A percentile compares a stretch with the other conserved stretches of the same genome.
phyloP scores from a whole-genome alignment of 2,888 invertebrate species.

The Drosophila imparisetae region DNA sequence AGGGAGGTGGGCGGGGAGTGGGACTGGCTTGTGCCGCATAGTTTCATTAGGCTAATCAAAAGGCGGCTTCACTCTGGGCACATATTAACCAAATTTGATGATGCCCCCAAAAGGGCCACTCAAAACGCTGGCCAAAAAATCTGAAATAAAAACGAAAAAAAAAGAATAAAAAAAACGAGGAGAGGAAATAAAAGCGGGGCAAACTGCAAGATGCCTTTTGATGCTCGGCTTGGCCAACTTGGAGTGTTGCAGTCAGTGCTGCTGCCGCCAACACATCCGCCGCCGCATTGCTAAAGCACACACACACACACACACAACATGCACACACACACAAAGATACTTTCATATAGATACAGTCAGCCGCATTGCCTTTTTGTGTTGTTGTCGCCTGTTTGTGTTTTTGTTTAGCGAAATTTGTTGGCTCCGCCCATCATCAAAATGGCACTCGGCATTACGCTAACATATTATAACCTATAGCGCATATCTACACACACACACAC shows the following conservation, averaged over 20 bases:
- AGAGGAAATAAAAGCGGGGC: slow-evolving; percentile 7
- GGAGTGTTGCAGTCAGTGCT: slow-evolving; percentile 55
- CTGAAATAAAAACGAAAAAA: background rate
- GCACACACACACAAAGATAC: slow-evolving; percentile 17
- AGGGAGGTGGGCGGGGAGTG: background rate
- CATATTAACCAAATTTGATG: slow-evolving; percentile 77
- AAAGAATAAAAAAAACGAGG: background rate
- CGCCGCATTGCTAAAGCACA: slow-evolving; percentile 53
- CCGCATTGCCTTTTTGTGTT: slow-evolving; percentile 65
- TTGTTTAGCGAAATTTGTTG: slow-evolving; percentile 80
- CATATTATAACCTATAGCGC: slow-evolving; percentile 74
- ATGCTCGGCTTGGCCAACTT: slow-evolving; percentile 51
- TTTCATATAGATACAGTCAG: slow-evolving; percentile 36
- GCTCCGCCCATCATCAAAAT: slow-evolving; percentile 81
- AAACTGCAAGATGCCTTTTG: slow-evolving; percentile 70
- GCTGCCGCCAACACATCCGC: slow-evolving; percentile 68
- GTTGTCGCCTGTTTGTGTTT: slow-evolving; percentile 61
- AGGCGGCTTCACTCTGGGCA: slow-evolving; percentile 47
- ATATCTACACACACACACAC: slow-evolving; percentile 45
- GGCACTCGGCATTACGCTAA: slow-evolving; percentile 80
- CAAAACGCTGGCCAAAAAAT: slow-evolving; percentile 50
- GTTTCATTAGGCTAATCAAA: slow-evolving; percentile 80
- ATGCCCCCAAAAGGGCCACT: slow-evolving; percentile 37
- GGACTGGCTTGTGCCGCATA: slow-evolving; percentile 55
- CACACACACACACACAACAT: slow-evolving; percentile 28